phyloP scores from a whole-genome alignment of 2,888 invertebrate genomes.

The Cotesia congregata region DNA sequence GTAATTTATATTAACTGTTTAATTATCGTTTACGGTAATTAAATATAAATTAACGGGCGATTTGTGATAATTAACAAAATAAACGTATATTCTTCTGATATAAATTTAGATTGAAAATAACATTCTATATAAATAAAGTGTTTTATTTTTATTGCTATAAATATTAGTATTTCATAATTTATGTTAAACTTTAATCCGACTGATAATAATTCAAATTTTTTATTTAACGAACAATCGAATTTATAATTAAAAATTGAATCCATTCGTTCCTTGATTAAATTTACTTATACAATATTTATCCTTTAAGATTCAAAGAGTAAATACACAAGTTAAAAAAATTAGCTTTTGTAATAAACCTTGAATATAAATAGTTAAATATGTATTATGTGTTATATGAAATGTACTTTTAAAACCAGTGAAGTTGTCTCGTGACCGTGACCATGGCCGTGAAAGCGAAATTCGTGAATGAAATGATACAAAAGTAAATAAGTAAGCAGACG shows the following conservation, averaged over 20 bases:
- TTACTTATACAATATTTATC: too few relatives aligned
- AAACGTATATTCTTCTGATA: not conserved
- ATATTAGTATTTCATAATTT: too few relatives aligned
- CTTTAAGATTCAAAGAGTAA: too few relatives aligned
- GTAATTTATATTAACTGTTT: not conserved
- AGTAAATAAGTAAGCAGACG: constrained; percentile 25
- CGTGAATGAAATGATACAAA: constrained; percentile 52
- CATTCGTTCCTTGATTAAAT: too few relatives aligned
- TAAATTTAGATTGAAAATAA: not conserved
- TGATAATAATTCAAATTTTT: too few relatives aligned
- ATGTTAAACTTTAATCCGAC: too few relatives aligned
- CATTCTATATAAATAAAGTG: not conserved
- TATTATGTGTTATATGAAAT: constrained; percentile 3
- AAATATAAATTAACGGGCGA: not conserved
- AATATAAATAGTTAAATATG: not conserved
- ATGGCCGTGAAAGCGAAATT: constrained; percentile 67
- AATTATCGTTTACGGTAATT: not conserved
- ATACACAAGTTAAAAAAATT: too few relatives aligned
- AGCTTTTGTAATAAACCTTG: not conserved
- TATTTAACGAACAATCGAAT: too few relatives aligned
- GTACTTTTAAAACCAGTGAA: constrained; percentile 12
- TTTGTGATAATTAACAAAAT: not conserved
- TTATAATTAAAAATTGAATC: too few relatives aligned
- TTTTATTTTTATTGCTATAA: too few relatives aligned
- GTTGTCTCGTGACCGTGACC: constrained; percentile 51